Evolutionary conservation across 2,113 vertebrate genomes (phyloP).

Genomic region (Siniperca chuatsi): DNA sequence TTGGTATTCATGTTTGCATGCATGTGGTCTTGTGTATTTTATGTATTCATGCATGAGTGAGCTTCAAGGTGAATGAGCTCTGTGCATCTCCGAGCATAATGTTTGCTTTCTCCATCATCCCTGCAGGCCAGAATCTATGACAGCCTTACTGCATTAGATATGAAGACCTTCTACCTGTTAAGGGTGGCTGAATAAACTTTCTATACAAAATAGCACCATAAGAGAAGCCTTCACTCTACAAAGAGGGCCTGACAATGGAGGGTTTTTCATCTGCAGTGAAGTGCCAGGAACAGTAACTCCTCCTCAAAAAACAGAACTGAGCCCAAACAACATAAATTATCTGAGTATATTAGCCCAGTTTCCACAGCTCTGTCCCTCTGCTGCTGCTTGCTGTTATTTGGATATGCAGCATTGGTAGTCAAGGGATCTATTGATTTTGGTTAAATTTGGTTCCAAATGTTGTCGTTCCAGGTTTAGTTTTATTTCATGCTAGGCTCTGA

Average conservation of each 20-base stretch:
- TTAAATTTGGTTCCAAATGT: constrained; percentile 22
- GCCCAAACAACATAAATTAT: constrained; percentile 72
- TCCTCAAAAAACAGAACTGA: constrained; percentile 65
- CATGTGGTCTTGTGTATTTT: background rate
- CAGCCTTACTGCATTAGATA: constrained; percentile 14
- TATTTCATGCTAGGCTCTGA: background rate
- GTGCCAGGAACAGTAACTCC: constrained; percentile 68
- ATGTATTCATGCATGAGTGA: background rate
- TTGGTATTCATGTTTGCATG: background rate
- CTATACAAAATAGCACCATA: constrained; percentile 48
- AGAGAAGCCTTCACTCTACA: constrained; percentile 55
- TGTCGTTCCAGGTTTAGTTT: background rate
- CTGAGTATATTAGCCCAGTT: constrained; percentile 55
- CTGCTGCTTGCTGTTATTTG: constrained; percentile 26
- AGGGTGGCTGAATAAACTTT: constrained; percentile 53
- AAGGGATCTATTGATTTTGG: constrained; percentile 11
- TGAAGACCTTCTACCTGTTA: constrained; percentile 36
- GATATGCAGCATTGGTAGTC: constrained; percentile 28
- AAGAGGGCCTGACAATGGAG: constrained; percentile 45
- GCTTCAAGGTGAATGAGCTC: constrained; percentile 9
- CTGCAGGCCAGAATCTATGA: background rate
- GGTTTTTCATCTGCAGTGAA: constrained; percentile 58
- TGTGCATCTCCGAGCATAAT: background rate
- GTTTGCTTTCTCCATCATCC: constrained; percentile 8
- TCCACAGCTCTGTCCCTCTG: constrained; percentile 62